A percentile compares a stretch with the other conserved stretches of the same genome.
Evolutionary conservation across 2,113 vertebrate species (phyloP).

Genomic region (Cyprinodon brontotheroides): DNA sequence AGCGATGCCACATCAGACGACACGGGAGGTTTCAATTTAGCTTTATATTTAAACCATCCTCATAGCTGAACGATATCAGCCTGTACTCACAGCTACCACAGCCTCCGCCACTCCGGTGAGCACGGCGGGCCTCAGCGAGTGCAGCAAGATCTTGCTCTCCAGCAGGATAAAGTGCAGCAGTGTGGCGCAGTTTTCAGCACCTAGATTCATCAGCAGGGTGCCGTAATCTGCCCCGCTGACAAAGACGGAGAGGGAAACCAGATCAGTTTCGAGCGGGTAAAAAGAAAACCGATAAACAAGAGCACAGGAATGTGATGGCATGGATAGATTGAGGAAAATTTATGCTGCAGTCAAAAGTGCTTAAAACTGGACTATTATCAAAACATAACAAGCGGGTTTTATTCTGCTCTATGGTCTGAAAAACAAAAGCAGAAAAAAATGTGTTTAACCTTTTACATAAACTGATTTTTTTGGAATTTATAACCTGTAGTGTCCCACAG

Average conservation of each 20-base stretch:
- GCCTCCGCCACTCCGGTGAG: constrained; percentile 97
- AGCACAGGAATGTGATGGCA: background rate
- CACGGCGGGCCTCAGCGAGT: constrained; percentile 95
- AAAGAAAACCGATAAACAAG: background rate
- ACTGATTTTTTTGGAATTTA: background rate
- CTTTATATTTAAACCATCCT: background rate
- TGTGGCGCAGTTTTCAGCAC: constrained; percentile 93
- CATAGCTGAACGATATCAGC: background rate
- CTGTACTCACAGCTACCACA: constrained; percentile 91
- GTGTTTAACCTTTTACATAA: background rate
- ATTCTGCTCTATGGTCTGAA: background rate
- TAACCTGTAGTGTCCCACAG: no score
- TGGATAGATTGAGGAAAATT: background rate
- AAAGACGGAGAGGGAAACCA: constrained; percentile 16
- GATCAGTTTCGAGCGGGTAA: background rate
- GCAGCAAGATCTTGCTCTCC: constrained; percentile 95
- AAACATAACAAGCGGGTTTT: background rate
- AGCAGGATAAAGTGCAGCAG: constrained; percentile 91
- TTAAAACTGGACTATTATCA: background rate
- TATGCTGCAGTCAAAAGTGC: no score
- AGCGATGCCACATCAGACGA: background rate
- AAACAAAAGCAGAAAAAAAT: background rate
- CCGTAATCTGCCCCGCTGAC: constrained; percentile 94
- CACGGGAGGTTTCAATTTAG: background rate
- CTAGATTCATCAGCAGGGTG: constrained; percentile 93